Percentiles rank a stretch among this genome's conserved stretches.
Evolutionary conservation across 2,113 vertebrate species (phyloP).

Genomic region (Heterocephalus glaber): DNA sequence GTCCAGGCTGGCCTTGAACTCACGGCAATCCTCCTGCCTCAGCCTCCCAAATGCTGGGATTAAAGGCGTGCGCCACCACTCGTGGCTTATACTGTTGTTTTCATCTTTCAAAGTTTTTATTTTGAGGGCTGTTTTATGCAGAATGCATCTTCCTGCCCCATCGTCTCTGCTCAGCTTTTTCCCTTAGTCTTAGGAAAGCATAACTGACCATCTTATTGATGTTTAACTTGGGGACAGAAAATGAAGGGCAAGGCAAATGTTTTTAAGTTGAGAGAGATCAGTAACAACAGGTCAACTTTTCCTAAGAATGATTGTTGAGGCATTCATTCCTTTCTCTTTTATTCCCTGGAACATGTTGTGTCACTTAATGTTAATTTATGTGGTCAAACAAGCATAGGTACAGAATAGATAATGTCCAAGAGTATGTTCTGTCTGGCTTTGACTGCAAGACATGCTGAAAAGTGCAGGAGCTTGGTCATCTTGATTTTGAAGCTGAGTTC

Average conservation of each 20-base stretch:
- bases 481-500: background rate
- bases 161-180: background rate
- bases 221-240: background rate
- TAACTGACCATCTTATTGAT: background rate
- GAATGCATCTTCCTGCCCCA: too few relatives aligned
- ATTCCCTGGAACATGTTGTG: background rate
- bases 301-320: background rate
- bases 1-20: too few relatives aligned
- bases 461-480: background rate
- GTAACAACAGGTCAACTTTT: background rate
- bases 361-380: background rate
- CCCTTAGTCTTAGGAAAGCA: background rate
- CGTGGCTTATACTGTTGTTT: too few relatives aligned
- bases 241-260: too few relatives aligned
- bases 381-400: background rate
- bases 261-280: background rate
- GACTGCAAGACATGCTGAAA: background rate
- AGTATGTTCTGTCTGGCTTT: background rate
- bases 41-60: too few relatives aligned
- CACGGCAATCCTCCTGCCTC: too few relatives aligned
- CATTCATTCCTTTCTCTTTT: background rate
- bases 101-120: background rate
- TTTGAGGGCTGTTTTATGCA: rapidly evolving
- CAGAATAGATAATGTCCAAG: background rate
- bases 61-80: too few relatives aligned